Conservation (phyloP, 2,888 invertebrate species). For the Charanyca ferruginea region DNA sequence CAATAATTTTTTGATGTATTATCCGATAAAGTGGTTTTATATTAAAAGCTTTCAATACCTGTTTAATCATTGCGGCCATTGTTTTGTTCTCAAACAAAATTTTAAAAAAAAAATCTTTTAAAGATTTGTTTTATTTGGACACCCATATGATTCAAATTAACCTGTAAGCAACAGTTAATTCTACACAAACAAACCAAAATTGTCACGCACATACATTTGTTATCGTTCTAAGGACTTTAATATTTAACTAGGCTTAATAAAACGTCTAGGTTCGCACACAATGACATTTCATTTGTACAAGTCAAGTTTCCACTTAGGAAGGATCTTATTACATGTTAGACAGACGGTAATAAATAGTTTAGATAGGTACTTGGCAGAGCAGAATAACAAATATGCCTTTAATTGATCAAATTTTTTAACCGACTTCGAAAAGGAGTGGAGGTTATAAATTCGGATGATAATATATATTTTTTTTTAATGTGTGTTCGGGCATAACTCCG, state of each 20-base stretch:
- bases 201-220: conserved; percentile 1
- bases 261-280: conserved; percentile 35
- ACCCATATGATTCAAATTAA: background rate
- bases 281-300: conserved; percentile 50
- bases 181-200: background rate
- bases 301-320: conserved; percentile 33
- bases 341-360: conserved; percentile 34
- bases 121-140: background rate
- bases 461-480: no score
- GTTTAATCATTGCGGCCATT: no score
- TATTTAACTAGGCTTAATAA: conserved; percentile 45
- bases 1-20: no score
- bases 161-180: background rate
- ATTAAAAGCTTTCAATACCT: no score
- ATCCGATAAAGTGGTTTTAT: no score
- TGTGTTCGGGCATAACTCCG: no score
- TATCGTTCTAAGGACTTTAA: conserved; percentile 6
- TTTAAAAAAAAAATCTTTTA: no score
- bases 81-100: no score
- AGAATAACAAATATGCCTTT: conserved; percentile 14
- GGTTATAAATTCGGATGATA: no score
- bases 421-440: no score
- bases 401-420: conserved; percentile 2
- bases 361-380: conserved; percentile 4
- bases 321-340: conserved; percentile 41